Base-by-base conservation (phyloP, 2,888 invertebrate species). In the Lacanobia oleracea region DNA sequence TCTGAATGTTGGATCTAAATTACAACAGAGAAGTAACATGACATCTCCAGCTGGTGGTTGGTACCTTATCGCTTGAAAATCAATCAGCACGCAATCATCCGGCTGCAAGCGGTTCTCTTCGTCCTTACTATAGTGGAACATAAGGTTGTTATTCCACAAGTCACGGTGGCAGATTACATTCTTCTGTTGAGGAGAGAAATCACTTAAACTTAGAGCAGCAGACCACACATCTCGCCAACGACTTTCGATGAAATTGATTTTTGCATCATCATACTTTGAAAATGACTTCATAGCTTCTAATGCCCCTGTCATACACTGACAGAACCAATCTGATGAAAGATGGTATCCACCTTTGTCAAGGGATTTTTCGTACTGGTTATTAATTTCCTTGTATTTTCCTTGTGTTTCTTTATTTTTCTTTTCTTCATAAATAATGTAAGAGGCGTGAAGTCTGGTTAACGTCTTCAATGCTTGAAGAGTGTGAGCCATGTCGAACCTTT, bases 11-110 rank as follows among this genome's bases (percentile, higher is more conserved):
- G 93, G 90, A 18, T 96, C 93, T 45, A 97, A 91, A 84, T 96
- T 97, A 65, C 97, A 94, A 85, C 96, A 96, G 2, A 97, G 89
- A 37, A 97, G 91, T 40, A 96, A 90, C 89, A 97, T 95, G 2
- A 97, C 92, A 84, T 98, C 98, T 60, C 97, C 95, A 27, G 97
- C 96, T 0, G 97, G 97, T 0, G 98, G 97, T 21, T 96, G 96
- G 87, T 97, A 97, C 40, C 97, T 95, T 0, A 96, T 93, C 64
- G 97, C 94, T 91, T 98, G 98, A 86, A 97, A 98, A 90, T 98
- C 98, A 3, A 98, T 96, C 14, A 98, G 88, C 48, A 97, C 88
- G 81, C 97, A 97, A 43, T 97, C 96, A 3, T 96, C 92, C 1
- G 97, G 96, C 48, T 87, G 88, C 23, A 43, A 48, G 9, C 16